Percentiles rank a stretch among this genome's conserved stretches.
These are phyloP conservation scores for Temnothorax longispinosus DNA, from an alignment of 1,140 invertebrate species.

Conservation along the genomic window DNA sequence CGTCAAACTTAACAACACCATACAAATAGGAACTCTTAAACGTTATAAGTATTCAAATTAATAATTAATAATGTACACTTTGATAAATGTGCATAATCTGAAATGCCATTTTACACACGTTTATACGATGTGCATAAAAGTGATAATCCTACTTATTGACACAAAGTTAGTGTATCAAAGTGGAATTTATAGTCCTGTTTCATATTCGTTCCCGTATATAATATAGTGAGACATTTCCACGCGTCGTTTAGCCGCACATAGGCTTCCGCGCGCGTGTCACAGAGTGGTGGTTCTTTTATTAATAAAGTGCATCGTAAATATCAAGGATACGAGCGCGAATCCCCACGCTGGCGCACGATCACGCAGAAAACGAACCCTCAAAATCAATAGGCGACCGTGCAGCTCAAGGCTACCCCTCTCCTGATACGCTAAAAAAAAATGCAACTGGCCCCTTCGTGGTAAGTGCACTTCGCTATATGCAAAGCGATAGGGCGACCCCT, in stretches of 20 bases:
- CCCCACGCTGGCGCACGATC: constrained; percentile 30
- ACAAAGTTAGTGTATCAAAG: background rate
- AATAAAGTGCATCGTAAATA: constrained; percentile 61
- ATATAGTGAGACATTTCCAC: constrained; percentile 39
- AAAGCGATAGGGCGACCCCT: constrained; percentile 62
- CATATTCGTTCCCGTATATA: constrained; percentile 2
- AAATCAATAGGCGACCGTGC: constrained; percentile 79
- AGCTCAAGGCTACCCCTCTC: constrained; percentile 59
- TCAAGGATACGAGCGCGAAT: constrained; percentile 34
- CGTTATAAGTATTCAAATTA: background rate
- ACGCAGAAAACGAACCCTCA: constrained; percentile 74
- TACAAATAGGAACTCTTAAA: background rate
- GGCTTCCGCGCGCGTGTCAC: constrained; percentile 1
- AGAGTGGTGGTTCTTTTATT: constrained; percentile 52
- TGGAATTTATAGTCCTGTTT: background rate
- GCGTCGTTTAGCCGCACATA: constrained; percentile 41
- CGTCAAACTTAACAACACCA: no score
- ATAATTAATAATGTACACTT: background rate
- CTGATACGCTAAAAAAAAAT: constrained; percentile 71
- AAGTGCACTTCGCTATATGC: constrained; percentile 78
- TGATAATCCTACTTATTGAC: constrained; percentile 7
- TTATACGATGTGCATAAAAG: constrained; percentile 19
- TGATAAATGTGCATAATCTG: background rate
- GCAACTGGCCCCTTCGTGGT: constrained; percentile 59
- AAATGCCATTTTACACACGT: background rate